These are phyloP conservation scores for Nomada lathburiana DNA, from an alignment of 2,888 invertebrate genomes.

Conservation along the genomic window DNA sequence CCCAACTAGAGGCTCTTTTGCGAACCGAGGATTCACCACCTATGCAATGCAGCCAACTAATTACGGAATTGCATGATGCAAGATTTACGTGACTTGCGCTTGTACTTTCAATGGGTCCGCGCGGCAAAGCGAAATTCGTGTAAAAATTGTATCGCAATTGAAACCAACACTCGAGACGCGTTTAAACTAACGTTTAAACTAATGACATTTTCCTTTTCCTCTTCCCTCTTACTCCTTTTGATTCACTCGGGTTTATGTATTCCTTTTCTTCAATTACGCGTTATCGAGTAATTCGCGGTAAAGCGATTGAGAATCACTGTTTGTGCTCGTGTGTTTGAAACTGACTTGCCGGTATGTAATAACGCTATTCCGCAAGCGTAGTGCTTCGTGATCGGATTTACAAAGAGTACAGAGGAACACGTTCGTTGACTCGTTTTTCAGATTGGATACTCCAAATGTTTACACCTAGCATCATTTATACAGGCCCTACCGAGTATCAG, in stretches of 20 bases:
- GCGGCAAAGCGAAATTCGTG: not conserved
- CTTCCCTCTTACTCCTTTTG: no score
- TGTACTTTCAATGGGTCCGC: not conserved
- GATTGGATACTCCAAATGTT: slow-evolving; percentile 24
- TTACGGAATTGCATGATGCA: slow-evolving; percentile 40
- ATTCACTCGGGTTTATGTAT: no score
- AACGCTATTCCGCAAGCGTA: slow-evolving; percentile 39
- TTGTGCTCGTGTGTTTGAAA: slow-evolving; percentile 17
- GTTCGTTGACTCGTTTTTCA: not conserved
- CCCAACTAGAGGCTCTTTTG: slow-evolving; percentile 51
- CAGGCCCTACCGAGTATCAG: slow-evolving; percentile 10
- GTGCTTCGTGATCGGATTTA: slow-evolving; percentile 3
- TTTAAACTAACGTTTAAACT: no score
- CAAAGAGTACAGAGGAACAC: not conserved
- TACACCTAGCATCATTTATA: slow-evolving; percentile 43
- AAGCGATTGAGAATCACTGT: slow-evolving; percentile 61
- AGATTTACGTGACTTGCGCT: slow-evolving; percentile 15
- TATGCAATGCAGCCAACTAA: not conserved
- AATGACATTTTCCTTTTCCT: no score
- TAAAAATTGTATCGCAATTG: not conserved
- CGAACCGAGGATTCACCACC: not conserved
- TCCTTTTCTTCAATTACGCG: not conserved
- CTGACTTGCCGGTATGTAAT: slow-evolving; percentile 39
- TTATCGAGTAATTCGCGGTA: not conserved
- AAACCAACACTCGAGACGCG: no score